Base-by-base conservation (phyloP, 2,113 vertebrate species). In the Sceloporus tristichus region DNA sequence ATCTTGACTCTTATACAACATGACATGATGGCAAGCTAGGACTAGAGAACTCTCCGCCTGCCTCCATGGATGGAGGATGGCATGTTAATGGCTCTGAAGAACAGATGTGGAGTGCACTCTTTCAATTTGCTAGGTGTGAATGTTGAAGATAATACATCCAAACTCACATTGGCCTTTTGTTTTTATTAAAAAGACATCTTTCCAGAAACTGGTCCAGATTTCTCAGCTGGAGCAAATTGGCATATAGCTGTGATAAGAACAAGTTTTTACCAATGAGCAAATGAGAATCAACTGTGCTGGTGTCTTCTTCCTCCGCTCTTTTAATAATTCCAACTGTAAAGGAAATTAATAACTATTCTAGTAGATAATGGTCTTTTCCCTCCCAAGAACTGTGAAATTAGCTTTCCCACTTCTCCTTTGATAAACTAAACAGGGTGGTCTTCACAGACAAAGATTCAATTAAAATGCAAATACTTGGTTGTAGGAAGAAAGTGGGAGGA, bases 401-500 rank as follows among this genome's bases (percentile, higher is more conserved):
- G 48, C 70, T 93, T 89, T 91, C 87, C 85, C 87, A 42, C 79
- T 90, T 88, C 77, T 90, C 78, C 77, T 93, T 86, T 94, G 88
- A 91, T 91, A 87, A 93, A 74, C 40, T 94, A 89, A 92, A 92
- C 68, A 88, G 89, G 84, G 71, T 90, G 85, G 92, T 88, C 90
- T 80, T 89, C 87, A 90, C 34, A 0, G 68, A 88, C 83, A 82
- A 91, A 88, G 87, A 89, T 94, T 95, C 89, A 93, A 93, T 96
- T 95, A 95, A 85, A 90, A 93, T 93, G 92, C 89, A 95, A 95
- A 96, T 94, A 92, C 90, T 87, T 84, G 82, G 92, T 79, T 89
- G 71, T 40, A 86, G 29, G n/a, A 66, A 42, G 92, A 66, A 92
- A 85, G n/a, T 87, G 78, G 11, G n/a, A 7, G 27, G 3, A 29